Conservation (phyloP, 2,797 vertebrate species). For the Sibirionetta formosa region DNA sequence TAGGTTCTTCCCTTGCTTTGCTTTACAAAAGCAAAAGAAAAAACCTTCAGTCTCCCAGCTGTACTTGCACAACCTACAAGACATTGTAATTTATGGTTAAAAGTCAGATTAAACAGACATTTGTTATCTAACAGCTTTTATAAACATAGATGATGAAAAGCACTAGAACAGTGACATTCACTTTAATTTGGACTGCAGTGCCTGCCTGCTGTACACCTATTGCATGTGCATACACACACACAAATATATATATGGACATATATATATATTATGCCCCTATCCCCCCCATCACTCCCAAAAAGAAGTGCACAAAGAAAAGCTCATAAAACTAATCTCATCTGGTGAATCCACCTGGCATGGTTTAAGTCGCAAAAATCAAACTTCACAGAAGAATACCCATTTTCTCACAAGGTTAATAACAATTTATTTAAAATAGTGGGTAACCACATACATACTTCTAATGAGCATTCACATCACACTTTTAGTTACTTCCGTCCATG, state of each 20-base stretch:
- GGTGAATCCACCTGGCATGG: not conserved
- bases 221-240: not conserved
- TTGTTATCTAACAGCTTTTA: not conserved
- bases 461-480: fast-evolving
- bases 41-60: not conserved
- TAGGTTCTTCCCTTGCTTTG: not conserved
- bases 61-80: not conserved
- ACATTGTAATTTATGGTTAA: not conserved
- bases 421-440: not conserved
- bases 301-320: not conserved
- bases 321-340: not conserved
- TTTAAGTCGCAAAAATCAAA: not conserved
- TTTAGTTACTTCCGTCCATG: not conserved
- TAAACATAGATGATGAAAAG: not conserved
- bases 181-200: not conserved
- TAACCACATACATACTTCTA: not conserved
- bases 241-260: fast-evolving
- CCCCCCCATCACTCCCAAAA: not conserved
- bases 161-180: not conserved
- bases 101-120: not conserved
- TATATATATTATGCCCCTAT: not conserved
- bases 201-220: not conserved
- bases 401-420: not conserved
- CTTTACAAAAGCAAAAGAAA: not conserved
- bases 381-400: not conserved